Base-by-base conservation (phyloP, 2,113 vertebrate species). In the Lamprologus callipterus region DNA sequence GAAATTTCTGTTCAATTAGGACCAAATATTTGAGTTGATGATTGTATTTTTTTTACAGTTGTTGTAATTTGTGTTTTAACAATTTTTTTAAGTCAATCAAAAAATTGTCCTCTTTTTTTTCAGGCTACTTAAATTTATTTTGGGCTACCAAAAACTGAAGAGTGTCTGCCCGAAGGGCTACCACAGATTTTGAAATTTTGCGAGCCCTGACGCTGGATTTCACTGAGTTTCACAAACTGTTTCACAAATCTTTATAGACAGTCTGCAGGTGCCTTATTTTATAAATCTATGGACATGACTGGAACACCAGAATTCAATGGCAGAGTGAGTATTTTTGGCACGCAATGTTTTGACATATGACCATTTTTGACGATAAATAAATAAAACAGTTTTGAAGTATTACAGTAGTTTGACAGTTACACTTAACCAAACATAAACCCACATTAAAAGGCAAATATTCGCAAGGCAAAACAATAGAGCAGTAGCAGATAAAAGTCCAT, bases 181-280 rank as follows among this genome's bases (percentile, higher is more conserved):
- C 2, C 51, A 53, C 1, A 12, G 2, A 54, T 54, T 54, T 23
- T 55, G 21, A 26, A 13, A 55, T 55, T 55, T 55, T 26, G 53
- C 21, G 0, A 55, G 54, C 54, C 54, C 21, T 55, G 7, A 33
- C 0, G 2, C 28, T 63, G 58, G 16, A 63, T 19, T 63, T 60
- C 28, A 33, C 57, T 0, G 28, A 60, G 28, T 60, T 33, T 0
- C 5, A n/a, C n/a, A n/a, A n/a, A 33, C 28, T 1, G 58, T 4
- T 63, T 63, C 28, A 63, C 28, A 63, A 63, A 63, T 7, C 3
- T 63, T n/a, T 63, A n/a, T 12, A 63, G 9, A n/a, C 17, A 7
- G 58, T n/a, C 58, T 63, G 31, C 58, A 35, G 0, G 31, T 63
- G 58, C 31, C 17, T 35, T 63, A 63, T 63, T 35, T 63, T 63